These are phyloP conservation scores for Gobio occitaniae DNA, from an alignment of 2,797 vertebrate species.

Conservation along the genomic window DNA sequence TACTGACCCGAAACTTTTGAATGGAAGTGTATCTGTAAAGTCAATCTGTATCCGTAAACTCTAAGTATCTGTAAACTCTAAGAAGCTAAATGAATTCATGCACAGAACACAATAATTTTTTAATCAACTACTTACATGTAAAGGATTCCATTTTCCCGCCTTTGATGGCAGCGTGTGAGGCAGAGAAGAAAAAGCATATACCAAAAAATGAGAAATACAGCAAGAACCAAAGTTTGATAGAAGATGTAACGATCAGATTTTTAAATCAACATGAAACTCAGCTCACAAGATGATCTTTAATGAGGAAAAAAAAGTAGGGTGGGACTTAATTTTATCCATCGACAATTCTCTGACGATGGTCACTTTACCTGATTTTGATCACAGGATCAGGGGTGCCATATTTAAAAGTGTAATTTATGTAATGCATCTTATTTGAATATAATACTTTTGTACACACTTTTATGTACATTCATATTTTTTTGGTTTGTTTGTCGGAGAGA, in stretches of 20 bases:
- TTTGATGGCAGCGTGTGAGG: conserved; percentile 78
- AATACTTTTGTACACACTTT: not conserved
- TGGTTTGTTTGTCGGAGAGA: not conserved
- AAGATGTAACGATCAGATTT: not conserved
- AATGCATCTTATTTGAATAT: not conserved
- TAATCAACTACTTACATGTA: conserved; percentile 86
- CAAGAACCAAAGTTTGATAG: conserved; percentile 18
- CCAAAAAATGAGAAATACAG: conserved; percentile 66
- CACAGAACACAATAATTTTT: not conserved
- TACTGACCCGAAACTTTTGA: not conserved
- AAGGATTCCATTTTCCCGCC: conserved; percentile 97
- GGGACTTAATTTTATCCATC: not conserved
- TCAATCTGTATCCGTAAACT: too few species aligned
- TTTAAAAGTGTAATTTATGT: not conserved
- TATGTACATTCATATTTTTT: not conserved
- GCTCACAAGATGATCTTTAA: not conserved
- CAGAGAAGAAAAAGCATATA: conserved; percentile 71
- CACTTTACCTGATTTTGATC: not conserved
- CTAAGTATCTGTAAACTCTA: too few species aligned
- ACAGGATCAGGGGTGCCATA: not conserved
- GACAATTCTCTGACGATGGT: not conserved
- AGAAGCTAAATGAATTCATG: not conserved
- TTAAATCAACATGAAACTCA: not conserved
- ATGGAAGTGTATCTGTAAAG: not conserved
- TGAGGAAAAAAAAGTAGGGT: not conserved